A percentile compares a stretch with the other conserved stretches of the same genome.
Conservation (phyloP, 2,888 invertebrate species). For the Willowsia nigromaculata region DNA sequence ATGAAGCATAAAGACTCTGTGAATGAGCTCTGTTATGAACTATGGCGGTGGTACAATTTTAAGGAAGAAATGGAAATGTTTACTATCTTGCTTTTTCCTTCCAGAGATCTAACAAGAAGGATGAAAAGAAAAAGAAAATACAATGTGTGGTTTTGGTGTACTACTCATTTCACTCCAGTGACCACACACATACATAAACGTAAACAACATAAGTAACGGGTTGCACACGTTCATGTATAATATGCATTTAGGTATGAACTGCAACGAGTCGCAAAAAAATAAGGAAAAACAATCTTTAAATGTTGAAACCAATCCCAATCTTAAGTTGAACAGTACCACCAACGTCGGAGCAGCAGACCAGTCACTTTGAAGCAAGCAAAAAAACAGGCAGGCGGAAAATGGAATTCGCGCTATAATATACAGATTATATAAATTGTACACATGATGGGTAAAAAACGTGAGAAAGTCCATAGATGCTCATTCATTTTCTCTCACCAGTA, state of each 20-base stretch:
- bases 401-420: slow-evolving; percentile 28
- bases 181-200: slow-evolving; percentile 35
- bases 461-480: slow-evolving; percentile 40
- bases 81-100: slow-evolving; percentile 56
- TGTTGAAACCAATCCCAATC: slow-evolving; percentile 3
- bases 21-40: background rate
- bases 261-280: slow-evolving; percentile 23
- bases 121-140: slow-evolving; percentile 1
- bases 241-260: background rate
- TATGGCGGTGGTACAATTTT: background rate
- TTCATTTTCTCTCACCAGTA: slow-evolving; percentile 32
- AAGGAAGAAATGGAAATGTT: slow-evolving; percentile 18
- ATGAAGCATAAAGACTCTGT: background rate
- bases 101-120: slow-evolving; percentile 15
- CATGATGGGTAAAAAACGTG: slow-evolving; percentile 6
- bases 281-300: background rate
- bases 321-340: background rate
- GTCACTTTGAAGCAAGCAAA: background rate
- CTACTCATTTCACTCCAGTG: slow-evolving; percentile 44
- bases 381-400: slow-evolving; percentile 48
- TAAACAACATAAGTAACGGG: slow-evolving; percentile 1
- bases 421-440: background rate
- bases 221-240: background rate
- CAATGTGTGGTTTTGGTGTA: slow-evolving; percentile 8
- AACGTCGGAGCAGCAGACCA: background rate